Conservation (phyloP, 2,113 vertebrate genomes). For the Triplophysa siluroides region DNA sequence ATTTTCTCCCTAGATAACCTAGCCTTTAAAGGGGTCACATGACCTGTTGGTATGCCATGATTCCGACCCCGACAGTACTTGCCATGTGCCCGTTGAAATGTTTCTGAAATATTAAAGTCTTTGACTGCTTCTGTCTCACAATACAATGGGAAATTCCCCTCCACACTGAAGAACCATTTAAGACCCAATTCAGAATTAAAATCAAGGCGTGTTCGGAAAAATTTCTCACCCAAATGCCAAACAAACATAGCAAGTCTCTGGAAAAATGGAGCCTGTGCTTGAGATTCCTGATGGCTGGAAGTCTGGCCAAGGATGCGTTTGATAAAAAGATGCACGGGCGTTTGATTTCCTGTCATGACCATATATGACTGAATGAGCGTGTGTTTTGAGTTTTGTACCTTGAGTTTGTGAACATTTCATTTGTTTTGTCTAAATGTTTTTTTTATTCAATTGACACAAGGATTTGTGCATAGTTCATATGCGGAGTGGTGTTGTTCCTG, state of each 20-base stretch:
- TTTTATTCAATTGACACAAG: slow-evolving; percentile 24
- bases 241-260: slow-evolving; percentile 45
- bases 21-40: neutral
- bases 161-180: slow-evolving; percentile 52
- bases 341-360: slow-evolving; percentile 16
- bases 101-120: slow-evolving; percentile 17
- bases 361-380: slow-evolving; percentile 31
- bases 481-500: neutral
- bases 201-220: slow-evolving; percentile 58
- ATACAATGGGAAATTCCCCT: slow-evolving; percentile 65
- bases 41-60: no score
- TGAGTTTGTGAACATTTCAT: neutral
- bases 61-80: neutral
- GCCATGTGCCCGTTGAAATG: neutral
- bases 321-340: neutral
- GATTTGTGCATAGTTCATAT: slow-evolving; percentile 11
- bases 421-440: slow-evolving; percentile 15
- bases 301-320: slow-evolving; percentile 10
- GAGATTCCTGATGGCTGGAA: slow-evolving; percentile 32
- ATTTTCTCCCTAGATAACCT: no score
- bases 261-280: slow-evolving; percentile 26
- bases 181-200: slow-evolving; percentile 61
- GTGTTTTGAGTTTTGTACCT: slow-evolving; percentile 18
- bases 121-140: slow-evolving; percentile 36
- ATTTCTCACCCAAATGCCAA: slow-evolving; percentile 54